Conservation (phyloP, 2,888 invertebrate species). For the Nematopogon swammerdamellus region DNA sequence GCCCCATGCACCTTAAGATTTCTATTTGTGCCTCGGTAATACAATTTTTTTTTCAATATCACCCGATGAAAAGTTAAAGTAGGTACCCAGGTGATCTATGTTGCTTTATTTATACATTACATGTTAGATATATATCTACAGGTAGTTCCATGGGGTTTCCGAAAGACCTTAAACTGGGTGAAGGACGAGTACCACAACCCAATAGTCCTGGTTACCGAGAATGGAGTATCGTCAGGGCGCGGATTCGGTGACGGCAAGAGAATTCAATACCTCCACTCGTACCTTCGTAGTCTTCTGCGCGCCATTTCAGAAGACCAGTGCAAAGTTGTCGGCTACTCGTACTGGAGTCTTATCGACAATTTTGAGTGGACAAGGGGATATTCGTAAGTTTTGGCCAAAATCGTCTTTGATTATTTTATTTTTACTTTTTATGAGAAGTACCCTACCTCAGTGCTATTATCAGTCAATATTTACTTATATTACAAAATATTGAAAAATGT, state of each 20-base stretch:
- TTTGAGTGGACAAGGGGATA: constrained; percentile 78
- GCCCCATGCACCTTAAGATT: too few species aligned
- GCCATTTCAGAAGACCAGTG: constrained; percentile 56
- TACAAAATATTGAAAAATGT: too few species aligned
- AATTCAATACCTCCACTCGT: constrained; percentile 49
- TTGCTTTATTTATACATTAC: too few species aligned
- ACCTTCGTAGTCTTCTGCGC: constrained; percentile 37
- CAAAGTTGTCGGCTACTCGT: constrained; percentile 63
- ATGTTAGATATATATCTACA: too few species aligned
- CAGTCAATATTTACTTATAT: too few species aligned
- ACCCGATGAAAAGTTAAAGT: too few species aligned
- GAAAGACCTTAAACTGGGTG: constrained; percentile 61
- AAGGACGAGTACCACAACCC: constrained; percentile 57
- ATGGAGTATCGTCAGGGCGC: constrained; percentile 51
- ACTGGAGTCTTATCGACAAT: constrained; percentile 79
- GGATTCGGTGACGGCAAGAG: constrained; percentile 43
- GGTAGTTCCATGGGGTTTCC: constrained; percentile 65
- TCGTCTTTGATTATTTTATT: too few species aligned
- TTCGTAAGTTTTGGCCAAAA: constrained; percentile 42
- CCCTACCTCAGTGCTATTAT: too few species aligned
- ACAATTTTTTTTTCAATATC: too few species aligned
- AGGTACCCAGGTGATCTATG: too few species aligned
- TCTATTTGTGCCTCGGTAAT: too few species aligned
- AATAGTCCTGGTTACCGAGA: constrained; percentile 57
- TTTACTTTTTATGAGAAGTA: too few species aligned